Base-by-base conservation (phyloP, 2,113 vertebrate species). In the Campylomormyrus tamandua region DNA sequence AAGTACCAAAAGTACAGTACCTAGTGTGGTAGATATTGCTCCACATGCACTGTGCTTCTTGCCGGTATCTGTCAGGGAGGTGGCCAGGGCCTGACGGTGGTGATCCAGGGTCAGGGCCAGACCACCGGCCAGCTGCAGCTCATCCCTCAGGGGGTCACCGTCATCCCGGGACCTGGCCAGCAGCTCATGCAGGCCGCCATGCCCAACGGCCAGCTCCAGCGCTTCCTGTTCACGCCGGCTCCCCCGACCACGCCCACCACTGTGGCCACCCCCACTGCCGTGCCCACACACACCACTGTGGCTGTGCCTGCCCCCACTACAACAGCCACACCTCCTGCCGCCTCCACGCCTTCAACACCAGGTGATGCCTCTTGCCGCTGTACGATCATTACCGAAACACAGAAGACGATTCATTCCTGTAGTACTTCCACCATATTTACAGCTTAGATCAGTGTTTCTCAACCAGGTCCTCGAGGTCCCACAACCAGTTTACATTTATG, bases 121-220 rank as follows among this genome's bases (percentile, higher is more conserved):
- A 99, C 98, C 90, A 98, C 98, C 87, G 98, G 98, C 35, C 98
- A 99, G 90, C 93, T 99, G 90, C 98, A 99, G 90, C 94, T 99
- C 94, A 98, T 99, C 92, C 98, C 98, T 87, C 98, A 98, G 93
- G 98, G 98, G 66, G 97, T 99, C 80, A 97, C 98, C 0, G 94
- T 99, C 80, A 97, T 99, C 92, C 98, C 98, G 0, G 97, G 97
- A 3, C 97, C 98, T 17, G 98, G 98, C 42, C 98, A 99, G 93
- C 98, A 99, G 93, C 95, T 99, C 7, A 99, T 99, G 98, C 98
- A 99, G 94, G 98, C 98, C 24, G 98, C 98, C 5, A 99, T 99
- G 98, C 98, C 98, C 70, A 99, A 98, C 86, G 98, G 98, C 74
- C 98, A 98, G 70, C 96, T 99, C 88, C 98, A 99, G 91, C 97